Evolutionary conservation across 2,888 invertebrate genomes (phyloP), one percentile per base, ranked within the genome.

Genomic region (Apeira syringaria): DNA sequence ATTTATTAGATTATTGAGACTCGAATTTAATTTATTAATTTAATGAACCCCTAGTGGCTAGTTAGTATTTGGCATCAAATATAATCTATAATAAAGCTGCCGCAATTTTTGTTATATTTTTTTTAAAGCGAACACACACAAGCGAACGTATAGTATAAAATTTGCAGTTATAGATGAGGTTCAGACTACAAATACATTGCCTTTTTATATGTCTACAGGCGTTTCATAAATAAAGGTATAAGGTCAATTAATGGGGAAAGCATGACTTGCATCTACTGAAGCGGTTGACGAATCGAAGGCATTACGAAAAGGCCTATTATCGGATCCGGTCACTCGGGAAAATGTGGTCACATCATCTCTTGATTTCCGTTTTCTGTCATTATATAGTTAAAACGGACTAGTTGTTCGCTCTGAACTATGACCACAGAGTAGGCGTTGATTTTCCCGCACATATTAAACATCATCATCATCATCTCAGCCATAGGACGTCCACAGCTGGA

Each of bases 301-400:
- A 32, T 36, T 36, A 36, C 31, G 32, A 32, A 24, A 28, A 36
- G 36, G 32, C 8, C 43, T 27, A 37, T 43, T 43, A 43, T 32
- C 32, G 43, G 43, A 27, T 20, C 32, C 43, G 43, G 43, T 37
- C 43, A 37, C 43, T 43, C 37, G 43, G 26, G 37, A 32, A 28
- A 43, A 43, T 24, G 26, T 31, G 28, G 36, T 28, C 32, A 28
- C 43, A 22, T 36, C 36, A 24, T 12, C 11, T 9, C 11, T n/a
- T 32, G 35, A 35, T 42, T 42, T 42, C 42, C 36, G 36, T 42
- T 42, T 31, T 31, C 26, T 42, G 34, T 28, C 15, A 25, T 9
- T 34, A 41, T 29, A n/a, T n/a, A n/a, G n/a, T n/a, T n/a, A n/a
- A n/a, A n/a, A n/a, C n/a, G n/a, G n/a, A n/a, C n/a, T n/a, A n/a